phyloP scores from a whole-genome alignment of 2,888 invertebrate genomes.

The Polyommatus icarus region DNA sequence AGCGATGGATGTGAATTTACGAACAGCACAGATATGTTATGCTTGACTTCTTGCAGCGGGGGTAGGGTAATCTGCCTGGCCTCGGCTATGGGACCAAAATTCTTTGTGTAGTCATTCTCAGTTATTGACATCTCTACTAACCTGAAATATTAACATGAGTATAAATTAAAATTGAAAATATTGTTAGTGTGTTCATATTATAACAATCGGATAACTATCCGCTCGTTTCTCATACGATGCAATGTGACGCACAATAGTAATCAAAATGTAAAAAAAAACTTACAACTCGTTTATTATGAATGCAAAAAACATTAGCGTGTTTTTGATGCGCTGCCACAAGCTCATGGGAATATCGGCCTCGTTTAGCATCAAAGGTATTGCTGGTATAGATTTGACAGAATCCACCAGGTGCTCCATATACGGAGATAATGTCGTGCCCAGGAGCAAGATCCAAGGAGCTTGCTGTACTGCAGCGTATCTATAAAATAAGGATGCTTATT shows the following conservation, averaged over 20 bases:
- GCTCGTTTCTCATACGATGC: too few relatives aligned
- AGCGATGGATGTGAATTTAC: neutral
- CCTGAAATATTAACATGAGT: too few relatives aligned
- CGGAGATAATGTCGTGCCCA: neutral
- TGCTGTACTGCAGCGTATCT: conserved; percentile 16
- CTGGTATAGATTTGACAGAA: neutral
- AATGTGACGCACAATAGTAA: too few relatives aligned
- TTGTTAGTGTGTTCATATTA: too few relatives aligned
- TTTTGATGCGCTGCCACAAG: conserved; percentile 11
- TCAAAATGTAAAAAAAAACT: neutral
- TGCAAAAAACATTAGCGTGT: neutral
- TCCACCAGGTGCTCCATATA: conserved; percentile 12
- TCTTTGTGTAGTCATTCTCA: neutral
- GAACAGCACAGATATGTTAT: conserved; percentile 9
- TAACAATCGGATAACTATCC: too few relatives aligned
- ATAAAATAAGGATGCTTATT: neutral
- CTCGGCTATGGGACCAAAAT: conserved; percentile 7
- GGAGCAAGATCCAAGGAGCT: conserved; percentile 5
- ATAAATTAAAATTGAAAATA: neutral
- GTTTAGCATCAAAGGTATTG: neutral
- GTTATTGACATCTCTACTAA: neutral
- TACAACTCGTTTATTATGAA: neutral
- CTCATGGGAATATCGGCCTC: conserved; percentile 9
- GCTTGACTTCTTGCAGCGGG: neutral
- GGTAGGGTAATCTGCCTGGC: neutral